A percentile compares a stretch with the other conserved stretches of the same genome.
phyloP scores from a whole-genome alignment of 2,797 vertebrate genomes.

The Psittacula derbiana region DNA sequence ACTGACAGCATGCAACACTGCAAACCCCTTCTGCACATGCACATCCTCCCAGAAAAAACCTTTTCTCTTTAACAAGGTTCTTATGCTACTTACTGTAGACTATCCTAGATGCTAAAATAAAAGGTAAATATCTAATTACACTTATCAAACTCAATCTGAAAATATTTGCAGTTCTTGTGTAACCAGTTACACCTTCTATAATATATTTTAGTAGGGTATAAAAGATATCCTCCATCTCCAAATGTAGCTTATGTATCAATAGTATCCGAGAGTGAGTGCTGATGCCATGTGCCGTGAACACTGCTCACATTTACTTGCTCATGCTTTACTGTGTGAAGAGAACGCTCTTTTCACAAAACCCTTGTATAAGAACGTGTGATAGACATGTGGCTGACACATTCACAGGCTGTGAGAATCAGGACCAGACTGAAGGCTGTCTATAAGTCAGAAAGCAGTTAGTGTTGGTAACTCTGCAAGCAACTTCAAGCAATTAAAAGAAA shows the following conservation, averaged over 20 bases:
- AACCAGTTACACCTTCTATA: not conserved
- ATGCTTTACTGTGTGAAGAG: not conserved
- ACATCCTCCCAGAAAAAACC: slow-evolving; percentile 52
- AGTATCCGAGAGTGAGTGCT: not conserved
- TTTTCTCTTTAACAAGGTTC: slow-evolving; percentile 11
- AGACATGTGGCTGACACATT: not conserved
- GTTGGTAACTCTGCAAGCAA: not conserved
- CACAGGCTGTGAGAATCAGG: not conserved
- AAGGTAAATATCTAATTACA: not conserved
- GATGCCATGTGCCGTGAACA: not conserved
- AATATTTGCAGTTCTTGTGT: not conserved
- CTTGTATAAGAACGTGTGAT: accelerated
- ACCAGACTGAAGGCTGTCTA: not conserved
- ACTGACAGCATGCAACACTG: slow-evolving; percentile 70
- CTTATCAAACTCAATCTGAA: not conserved
- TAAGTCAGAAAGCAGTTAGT: not conserved
- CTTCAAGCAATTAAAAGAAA: not conserved
- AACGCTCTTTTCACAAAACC: not conserved
- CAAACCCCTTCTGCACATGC: slow-evolving; percentile 41
- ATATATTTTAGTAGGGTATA: not conserved
- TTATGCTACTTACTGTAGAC: not conserved
- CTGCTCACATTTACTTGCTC: not conserved
- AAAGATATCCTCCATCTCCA: not conserved
- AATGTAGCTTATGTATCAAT: not conserved
- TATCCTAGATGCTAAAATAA: not conserved